phyloP scores from a whole-genome alignment of 1,140 invertebrate genomes.

The Geopemphigus sp. region DNA sequence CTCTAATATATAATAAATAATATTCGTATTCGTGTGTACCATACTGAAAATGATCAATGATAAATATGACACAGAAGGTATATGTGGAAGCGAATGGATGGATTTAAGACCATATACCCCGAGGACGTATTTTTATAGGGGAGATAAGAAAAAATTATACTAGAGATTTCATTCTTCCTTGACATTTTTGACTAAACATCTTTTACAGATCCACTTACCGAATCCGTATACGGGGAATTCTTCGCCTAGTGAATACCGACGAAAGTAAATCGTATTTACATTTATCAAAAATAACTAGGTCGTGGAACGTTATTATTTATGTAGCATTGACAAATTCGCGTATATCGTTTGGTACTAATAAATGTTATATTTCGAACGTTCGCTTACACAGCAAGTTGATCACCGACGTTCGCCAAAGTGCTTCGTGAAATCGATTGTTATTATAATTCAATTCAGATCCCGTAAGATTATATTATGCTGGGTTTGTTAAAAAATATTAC shows the following conservation, averaged over 20 bases:
- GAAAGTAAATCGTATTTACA: background rate
- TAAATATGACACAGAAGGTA: background rate
- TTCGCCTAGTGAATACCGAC: background rate
- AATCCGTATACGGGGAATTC: background rate
- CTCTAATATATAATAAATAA: no score
- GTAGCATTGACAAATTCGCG: background rate
- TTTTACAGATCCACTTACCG: background rate
- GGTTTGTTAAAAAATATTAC: no score
- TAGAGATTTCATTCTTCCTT: conserved; percentile 13
- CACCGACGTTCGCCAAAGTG: no score
- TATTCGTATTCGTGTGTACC: background rate
- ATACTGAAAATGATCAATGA: background rate
- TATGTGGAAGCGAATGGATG: background rate
- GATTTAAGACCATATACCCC: background rate
- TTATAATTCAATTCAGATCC: no score
- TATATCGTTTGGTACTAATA: no score
- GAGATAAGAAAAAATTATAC: conserved; percentile 11
- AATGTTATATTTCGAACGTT: no score
- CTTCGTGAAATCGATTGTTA: no score
- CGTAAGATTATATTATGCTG: no score
- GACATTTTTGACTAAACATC: background rate
- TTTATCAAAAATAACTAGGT: background rate
- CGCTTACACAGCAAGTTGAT: no score
- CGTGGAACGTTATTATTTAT: background rate
- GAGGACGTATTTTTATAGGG: background rate